phyloP scores from a whole-genome alignment of 2,113 vertebrate species.

The Sinocyclocheilus anshuiensis region DNA sequence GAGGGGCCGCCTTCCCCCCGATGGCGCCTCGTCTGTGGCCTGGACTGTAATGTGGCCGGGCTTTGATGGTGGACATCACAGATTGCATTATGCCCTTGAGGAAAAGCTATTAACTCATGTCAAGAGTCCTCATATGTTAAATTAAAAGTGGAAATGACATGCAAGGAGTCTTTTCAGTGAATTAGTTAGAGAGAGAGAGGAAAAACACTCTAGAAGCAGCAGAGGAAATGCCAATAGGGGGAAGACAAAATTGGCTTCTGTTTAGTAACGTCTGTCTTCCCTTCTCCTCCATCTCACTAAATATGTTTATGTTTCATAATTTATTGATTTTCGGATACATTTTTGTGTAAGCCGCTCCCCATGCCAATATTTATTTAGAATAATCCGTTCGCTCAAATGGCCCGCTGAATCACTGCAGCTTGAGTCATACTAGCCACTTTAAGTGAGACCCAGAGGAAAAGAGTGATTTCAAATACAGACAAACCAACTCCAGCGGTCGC shows the following conservation, averaged over 20 bases:
- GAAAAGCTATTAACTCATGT: conserved; percentile 80
- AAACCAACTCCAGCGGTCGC: conserved; percentile 67
- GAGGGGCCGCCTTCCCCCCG: conserved; percentile 58
- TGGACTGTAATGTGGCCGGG: conserved; percentile 70
- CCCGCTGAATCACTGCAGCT: conserved; percentile 51
- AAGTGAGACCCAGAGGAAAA: conserved; percentile 65
- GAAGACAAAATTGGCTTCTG: conserved; percentile 52
- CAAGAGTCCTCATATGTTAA: conserved; percentile 79
- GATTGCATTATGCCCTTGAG: conserved; percentile 82
- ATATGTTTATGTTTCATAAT: conserved; percentile 65
- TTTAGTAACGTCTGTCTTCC: conserved; percentile 58
- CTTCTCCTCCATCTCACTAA: conserved; percentile 45
- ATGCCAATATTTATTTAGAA: conserved; percentile 51
- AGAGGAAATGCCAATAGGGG: conserved; percentile 50
- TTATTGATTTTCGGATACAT: conserved; percentile 63
- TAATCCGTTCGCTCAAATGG: conserved; percentile 46
- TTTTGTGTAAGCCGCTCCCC: conserved; percentile 50
- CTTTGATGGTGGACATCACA: conserved; percentile 80
- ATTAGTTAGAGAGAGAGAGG: conserved; percentile 68
- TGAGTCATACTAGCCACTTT: conserved; percentile 63
- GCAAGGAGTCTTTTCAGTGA: conserved; percentile 75
- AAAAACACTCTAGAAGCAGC: conserved; percentile 57
- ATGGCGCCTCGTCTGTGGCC: conserved; percentile 69
- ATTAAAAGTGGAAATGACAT: conserved; percentile 83
- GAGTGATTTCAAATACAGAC: conserved; percentile 70